Base-by-base conservation (phyloP, 64 coral and sea anemone genomes). In the Dendronephthya gigantea region DNA sequence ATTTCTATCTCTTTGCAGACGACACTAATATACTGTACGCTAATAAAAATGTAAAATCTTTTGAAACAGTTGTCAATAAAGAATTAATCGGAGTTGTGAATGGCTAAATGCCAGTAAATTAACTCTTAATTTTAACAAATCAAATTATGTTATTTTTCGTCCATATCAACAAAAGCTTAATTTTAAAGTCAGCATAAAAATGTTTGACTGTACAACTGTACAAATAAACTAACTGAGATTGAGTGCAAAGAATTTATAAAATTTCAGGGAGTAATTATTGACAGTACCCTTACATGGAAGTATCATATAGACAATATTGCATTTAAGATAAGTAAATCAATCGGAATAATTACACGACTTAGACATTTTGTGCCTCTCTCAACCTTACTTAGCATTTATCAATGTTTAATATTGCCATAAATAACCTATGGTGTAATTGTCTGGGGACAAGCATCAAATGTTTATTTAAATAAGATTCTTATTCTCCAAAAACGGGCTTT, bases 131-230 rank as follows among this genome's bases (percentile, higher is more conserved):
- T 35, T 29, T 8, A 34, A 39, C 9, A 79, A 79, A 79, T 79
- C 72, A 34, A 79, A 79, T 79, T 79, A 33, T 34, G 72, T 79
- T 33, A 79, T 79, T 79, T 79, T 79, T 34, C 72, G 28, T 33
- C n/a, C 72, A 13, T 79, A 33, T 19, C 72, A 33, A 79, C 19
- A 30, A 79, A 39, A 27, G n/a, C 32, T 74, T 25, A 16, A 74
- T 25, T 33, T 33, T 34, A 79, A 79, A 79, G 36, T 79, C 36
- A 17, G 36, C 32, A 39, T 79, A 36, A n/a, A n/a, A n/a, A n/a
- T n/a, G n/a, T 79, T 28, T 34, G 72, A 79, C 22, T 34, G 72
- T 35, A 79, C 19, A 79, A 29, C n/a, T n/a, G n/a, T n/a, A n/a
- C n/a, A n/a, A 34, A 34, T 16, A 79, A 39, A 36, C 28, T 33